Evolutionary conservation across 2,797 vertebrate genomes (phyloP).

Genomic region (Hemitrygon akajei): DNA sequence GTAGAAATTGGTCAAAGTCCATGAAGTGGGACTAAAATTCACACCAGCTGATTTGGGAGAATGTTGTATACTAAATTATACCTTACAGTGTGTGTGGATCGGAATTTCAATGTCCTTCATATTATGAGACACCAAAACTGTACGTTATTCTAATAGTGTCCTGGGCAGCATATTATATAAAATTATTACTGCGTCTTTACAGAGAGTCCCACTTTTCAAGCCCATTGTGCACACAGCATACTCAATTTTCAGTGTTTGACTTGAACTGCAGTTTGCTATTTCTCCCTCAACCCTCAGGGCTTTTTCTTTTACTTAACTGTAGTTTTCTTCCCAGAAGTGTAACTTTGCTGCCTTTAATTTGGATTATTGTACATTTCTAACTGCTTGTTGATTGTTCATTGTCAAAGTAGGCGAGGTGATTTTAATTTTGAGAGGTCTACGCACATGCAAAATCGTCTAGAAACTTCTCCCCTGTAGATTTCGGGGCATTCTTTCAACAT

Average conservation of each 20-base stretch:
- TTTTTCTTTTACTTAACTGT: neutral
- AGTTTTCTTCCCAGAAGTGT: neutral
- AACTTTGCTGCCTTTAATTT: neutral
- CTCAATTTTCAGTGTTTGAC: neutral
- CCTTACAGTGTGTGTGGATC: too few species aligned
- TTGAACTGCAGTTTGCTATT: neutral
- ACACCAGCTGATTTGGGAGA: neutral
- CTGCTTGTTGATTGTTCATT: neutral
- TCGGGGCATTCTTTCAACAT: too few species aligned
- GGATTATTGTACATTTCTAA: neutral
- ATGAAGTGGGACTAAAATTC: neutral
- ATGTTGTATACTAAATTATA: neutral
- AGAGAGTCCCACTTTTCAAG: neutral
- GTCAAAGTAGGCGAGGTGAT: neutral
- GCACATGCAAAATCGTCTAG: too few species aligned
- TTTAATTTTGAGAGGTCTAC: neutral
- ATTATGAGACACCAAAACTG: neutral
- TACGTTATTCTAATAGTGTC: neutral
- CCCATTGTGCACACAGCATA: neutral
- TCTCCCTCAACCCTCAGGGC: neutral
- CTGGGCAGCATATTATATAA: neutral
- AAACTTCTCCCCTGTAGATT: too few species aligned
- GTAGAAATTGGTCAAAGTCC: neutral
- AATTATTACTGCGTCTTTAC: neutral
- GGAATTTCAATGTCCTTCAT: neutral